A percentile compares a stretch with the other conserved stretches of the same genome.
Conservation (phyloP, 2,888 invertebrate genomes). For the Diadromus collaris region DNA sequence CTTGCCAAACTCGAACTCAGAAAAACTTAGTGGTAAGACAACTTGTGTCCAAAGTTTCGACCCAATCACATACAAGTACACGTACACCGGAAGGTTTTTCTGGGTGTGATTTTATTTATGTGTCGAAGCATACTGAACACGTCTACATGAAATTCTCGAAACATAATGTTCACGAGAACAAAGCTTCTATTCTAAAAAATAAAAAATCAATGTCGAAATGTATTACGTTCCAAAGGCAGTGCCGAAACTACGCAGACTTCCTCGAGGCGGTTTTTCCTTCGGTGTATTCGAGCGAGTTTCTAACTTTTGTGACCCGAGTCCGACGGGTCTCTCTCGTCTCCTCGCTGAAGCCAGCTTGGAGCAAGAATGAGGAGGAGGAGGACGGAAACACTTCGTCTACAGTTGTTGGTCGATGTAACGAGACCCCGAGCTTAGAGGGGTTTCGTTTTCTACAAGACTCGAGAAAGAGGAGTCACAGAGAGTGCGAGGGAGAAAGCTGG, state of each 20-base stretch:
- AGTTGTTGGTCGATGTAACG: conserved; percentile 22
- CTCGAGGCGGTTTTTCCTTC: conserved; percentile 32
- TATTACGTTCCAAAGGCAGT: conserved; percentile 5
- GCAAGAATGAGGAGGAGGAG: conserved; percentile 10
- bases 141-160: too few relatives aligned
- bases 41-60: too few relatives aligned
- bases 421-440: conserved; percentile 44
- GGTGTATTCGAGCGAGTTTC: conserved; percentile 11
- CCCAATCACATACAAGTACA: too few relatives aligned
- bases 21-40: too few relatives aligned
- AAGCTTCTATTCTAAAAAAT: background rate
- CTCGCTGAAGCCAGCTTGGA: conserved; percentile 13
- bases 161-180: too few relatives aligned
- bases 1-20: too few relatives aligned
- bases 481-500: background rate
- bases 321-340: conserved; percentile 6
- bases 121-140: background rate
- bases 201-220: background rate
- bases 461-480: background rate
- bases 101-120: background rate
- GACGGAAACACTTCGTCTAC: conserved; percentile 26
- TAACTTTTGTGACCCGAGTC: conserved; percentile 29
- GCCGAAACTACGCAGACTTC: conserved; percentile 33
- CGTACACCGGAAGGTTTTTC: background rate
- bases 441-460: conserved; percentile 27